phyloP scores from a whole-genome alignment of 2,888 invertebrate species.

The Barypeithes pellucidus region DNA sequence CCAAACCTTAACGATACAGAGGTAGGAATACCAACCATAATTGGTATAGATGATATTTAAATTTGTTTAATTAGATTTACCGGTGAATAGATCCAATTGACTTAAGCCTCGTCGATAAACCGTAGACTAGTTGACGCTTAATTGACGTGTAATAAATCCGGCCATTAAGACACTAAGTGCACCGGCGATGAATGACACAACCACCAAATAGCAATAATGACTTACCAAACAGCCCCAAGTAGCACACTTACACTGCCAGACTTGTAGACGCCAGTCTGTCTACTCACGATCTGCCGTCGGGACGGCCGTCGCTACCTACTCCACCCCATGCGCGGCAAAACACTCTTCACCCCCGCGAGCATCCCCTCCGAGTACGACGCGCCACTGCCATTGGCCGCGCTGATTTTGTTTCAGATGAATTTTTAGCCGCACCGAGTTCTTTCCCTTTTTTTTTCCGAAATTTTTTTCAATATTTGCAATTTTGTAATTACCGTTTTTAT shows the following conservation, averaged over 20 bases:
- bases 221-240: conserved; percentile 63
- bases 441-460: conserved; percentile 50
- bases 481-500: conserved; percentile 45
- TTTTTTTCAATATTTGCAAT: conserved; percentile 44
- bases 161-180: conserved; percentile 45
- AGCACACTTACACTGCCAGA: conserved; percentile 64
- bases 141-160: conserved; percentile 47
- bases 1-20: neutral
- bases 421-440: conserved; percentile 65
- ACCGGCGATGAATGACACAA: conserved; percentile 52
- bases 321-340: conserved; percentile 72
- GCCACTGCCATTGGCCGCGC: conserved; percentile 63
- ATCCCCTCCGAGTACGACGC: conserved; percentile 65
- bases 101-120: conserved; percentile 38
- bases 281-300: conserved; percentile 73
- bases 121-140: conserved; percentile 31
- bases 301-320: conserved; percentile 76
- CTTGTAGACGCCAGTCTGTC: conserved; percentile 72
- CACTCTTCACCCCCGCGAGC: conserved; percentile 65
- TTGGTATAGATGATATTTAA: neutral
- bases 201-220: conserved; percentile 60
- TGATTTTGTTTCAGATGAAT: conserved; percentile 55
- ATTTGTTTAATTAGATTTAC: conserved; percentile 21
- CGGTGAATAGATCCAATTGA: conserved; percentile 42
- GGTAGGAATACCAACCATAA: neutral